Evolutionary conservation across 2,888 invertebrate genomes (phyloP).

Genomic region (Teleiodes luculella): DNA sequence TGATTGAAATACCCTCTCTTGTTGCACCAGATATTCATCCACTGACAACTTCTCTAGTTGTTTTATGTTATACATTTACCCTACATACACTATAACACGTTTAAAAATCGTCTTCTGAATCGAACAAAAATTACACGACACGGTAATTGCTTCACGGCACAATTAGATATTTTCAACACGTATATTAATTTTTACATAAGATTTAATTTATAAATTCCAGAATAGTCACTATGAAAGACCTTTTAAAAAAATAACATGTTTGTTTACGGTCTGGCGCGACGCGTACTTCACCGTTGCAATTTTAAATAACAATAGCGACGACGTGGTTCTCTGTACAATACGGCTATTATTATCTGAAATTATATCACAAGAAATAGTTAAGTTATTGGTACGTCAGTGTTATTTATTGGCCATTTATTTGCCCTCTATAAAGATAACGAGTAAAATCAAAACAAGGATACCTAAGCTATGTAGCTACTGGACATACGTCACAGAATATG

Average conservation of each 20-base stretch:
- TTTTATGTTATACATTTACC: constrained; percentile 49
- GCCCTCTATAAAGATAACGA: constrained; percentile 51
- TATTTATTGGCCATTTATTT: constrained; percentile 44
- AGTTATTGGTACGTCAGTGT: constrained; percentile 28
- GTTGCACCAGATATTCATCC: constrained; percentile 57
- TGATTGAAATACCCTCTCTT: constrained; percentile 46
- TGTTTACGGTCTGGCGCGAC: constrained; percentile 1
- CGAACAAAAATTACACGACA: background rate
- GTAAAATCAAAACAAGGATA: constrained; percentile 36
- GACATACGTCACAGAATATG: background rate
- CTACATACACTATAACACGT: constrained; percentile 6
- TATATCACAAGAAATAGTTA: constrained; percentile 33
- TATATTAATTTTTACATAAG: background rate
- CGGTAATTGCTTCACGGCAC: background rate
- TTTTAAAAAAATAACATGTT: background rate
- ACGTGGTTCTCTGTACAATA: constrained; percentile 30
- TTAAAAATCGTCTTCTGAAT: constrained; percentile 13
- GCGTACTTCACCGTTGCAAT: background rate
- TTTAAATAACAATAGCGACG: constrained; percentile 14
- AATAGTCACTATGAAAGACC: background rate
- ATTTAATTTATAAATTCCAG: background rate
- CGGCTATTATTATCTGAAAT: constrained; percentile 23
- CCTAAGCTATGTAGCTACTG: background rate
- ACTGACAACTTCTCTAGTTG: constrained; percentile 56
- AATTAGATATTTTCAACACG: constrained; percentile 5